A percentile compares a stretch with the other conserved stretches of the same genome.
Conservation (phyloP, 2,113 vertebrate genomes). For the Harpagus bidentatus region DNA sequence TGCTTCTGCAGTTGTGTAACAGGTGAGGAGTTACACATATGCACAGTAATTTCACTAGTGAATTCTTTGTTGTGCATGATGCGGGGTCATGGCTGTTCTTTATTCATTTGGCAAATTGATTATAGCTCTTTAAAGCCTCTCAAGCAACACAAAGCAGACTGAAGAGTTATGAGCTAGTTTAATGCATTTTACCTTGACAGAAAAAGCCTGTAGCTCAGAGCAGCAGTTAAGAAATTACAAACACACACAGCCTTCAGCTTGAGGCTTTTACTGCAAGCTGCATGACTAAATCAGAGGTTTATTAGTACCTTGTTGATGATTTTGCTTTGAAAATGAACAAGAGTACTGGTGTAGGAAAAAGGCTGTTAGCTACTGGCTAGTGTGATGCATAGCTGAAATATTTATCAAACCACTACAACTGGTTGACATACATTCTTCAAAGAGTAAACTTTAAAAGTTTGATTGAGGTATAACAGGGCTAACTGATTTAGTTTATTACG, state of each 20-base stretch:
- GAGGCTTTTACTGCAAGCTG: constrained; percentile 34
- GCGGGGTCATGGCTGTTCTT: constrained; percentile 47
- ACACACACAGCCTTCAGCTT: not conserved
- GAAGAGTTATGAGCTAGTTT: constrained; percentile 62
- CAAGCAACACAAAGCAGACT: constrained; percentile 61
- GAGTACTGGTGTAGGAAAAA: not conserved
- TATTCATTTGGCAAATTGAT: constrained; percentile 60
- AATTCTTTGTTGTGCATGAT: constrained; percentile 19
- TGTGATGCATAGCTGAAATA: not conserved
- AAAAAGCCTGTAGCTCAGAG: constrained; percentile 35
- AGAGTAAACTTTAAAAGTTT: not conserved
- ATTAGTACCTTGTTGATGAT: constrained; percentile 5
- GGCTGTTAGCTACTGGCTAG: not conserved
- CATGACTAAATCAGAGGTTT: constrained; percentile 20
- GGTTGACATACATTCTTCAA: not conserved
- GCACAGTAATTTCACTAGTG: constrained; percentile 22
- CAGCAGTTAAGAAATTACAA: constrained; percentile 38
- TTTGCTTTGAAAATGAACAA: constrained; percentile 3
- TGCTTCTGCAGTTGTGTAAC: constrained; percentile 39
- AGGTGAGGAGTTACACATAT: not conserved
- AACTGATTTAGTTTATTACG: not conserved
- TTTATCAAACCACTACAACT: not conserved
- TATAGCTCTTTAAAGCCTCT: constrained; percentile 60
- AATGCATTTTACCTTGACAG: constrained; percentile 61
- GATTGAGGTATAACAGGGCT: not conserved